Base-by-base conservation (phyloP, 1,140 invertebrate genomes). In the Halotydeus destructor region DNA sequence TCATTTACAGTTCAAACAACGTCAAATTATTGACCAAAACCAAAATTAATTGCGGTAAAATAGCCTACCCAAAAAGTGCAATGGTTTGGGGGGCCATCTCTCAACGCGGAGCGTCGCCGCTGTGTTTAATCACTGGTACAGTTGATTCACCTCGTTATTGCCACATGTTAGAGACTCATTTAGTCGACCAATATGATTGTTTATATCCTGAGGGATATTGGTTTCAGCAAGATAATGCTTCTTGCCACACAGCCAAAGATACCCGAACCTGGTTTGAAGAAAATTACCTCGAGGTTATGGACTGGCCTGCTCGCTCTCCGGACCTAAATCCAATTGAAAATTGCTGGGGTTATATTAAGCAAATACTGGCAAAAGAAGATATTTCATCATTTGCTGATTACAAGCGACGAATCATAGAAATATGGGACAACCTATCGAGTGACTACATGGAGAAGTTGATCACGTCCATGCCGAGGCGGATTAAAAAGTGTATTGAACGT, bases 271-370 rank as follows among this genome's bases (percentile, higher is more conserved):
- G 27, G 26, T 43, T 45, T 30, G 24, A 25, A 4, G 27, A 5
- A 6, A 26, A 32, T 30, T 3, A 11, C 3, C 11, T 42, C 11
- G 21, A 31, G 3, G 23, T 44, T 3, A 3, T 45, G 25, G 4
- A 23, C n/a, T 45, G 43, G 43, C 38, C 43, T 26, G n/a, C 38
- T 4, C 14, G 38, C 5, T 22, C 16, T 33, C 43, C 43, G 4
- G 43, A 45, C 18, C 25, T 45, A 5, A 45, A 44, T 18, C 37
- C 38, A 3, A 45, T 45, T 9, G 43, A 45, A 22, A 45, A 45
- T 27, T 3, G 28, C 5, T 45, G 43, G 43, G 26, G 36, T 14
- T 19, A 11, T 22, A 41, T 58, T 6, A 45, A 59, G 18, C 33
- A 3, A 2, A 1, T 19, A 9, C 3, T 44, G 2, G 18, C 23